Percentiles rank a stretch among this genome's conserved stretches.
phyloP scores from a whole-genome alignment of 2,797 vertebrate genomes.

The Helostoma temminkii region DNA sequence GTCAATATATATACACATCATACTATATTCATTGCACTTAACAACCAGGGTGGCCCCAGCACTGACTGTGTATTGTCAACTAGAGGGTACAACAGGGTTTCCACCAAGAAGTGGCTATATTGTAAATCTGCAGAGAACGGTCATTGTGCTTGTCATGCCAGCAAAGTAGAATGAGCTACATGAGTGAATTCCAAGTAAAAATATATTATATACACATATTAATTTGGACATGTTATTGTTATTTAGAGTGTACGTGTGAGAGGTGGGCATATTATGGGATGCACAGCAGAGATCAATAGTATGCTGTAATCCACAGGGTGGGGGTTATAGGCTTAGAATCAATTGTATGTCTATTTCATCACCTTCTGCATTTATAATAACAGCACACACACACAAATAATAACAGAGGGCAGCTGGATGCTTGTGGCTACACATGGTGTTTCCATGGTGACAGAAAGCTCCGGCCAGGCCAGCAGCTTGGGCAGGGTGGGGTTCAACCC shows the following conservation, averaged over 20 bases:
- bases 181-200: too few species aligned
- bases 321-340: slow-evolving; percentile 17
- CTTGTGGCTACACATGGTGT: slow-evolving; percentile 58
- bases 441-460: slow-evolving; percentile 71
- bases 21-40: too few species aligned
- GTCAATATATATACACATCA: too few species aligned
- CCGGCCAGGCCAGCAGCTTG: slow-evolving; percentile 50
- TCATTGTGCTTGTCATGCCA: too few species aligned
- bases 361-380: slow-evolving; percentile 39
- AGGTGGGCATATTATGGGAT: slow-evolving; percentile 6
- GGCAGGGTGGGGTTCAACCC: slow-evolving; percentile 41
- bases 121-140: too few species aligned
- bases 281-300: slow-evolving; percentile 5
- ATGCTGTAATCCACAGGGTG: slow-evolving; percentile 24
- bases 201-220: too few species aligned
- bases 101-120: too few species aligned
- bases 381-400: slow-evolving; percentile 35
- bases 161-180: too few species aligned
- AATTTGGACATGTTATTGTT: too few species aligned
- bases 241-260: slow-evolving; percentile 2
- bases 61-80: too few species aligned
- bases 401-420: slow-evolving; percentile 33
- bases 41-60: too few species aligned
- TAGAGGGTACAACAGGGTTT: too few species aligned
- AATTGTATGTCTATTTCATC: slow-evolving; percentile 48